A percentile compares a stretch with the other conserved stretches of the same genome.
These are phyloP conservation scores for Eumeta japonica DNA, from an alignment of 1,140 invertebrate genomes.

Conservation along the genomic window DNA sequence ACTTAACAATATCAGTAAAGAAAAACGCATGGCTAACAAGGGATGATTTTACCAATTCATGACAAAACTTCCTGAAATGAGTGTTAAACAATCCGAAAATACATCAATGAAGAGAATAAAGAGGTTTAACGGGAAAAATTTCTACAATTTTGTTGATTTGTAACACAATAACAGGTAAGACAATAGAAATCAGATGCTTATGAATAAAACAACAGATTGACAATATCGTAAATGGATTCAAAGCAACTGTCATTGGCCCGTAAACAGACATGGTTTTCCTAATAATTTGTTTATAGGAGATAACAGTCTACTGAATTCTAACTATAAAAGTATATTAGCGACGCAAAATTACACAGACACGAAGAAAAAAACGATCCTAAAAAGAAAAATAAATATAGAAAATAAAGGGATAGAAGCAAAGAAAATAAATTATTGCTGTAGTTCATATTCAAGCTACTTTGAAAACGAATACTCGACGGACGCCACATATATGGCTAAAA, in stretches of 20 bases:
- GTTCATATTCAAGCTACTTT: too few species aligned
- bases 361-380: too few species aligned
- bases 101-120: constrained; percentile 17
- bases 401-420: too few species aligned
- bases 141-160: constrained; percentile 20
- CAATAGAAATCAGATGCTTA: background rate
- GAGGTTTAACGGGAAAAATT: constrained; percentile 19
- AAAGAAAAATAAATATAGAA: too few species aligned
- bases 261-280: too few species aligned
- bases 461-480: too few species aligned
- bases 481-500: too few species aligned
- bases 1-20: constrained; percentile 20
- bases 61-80: constrained; percentile 15
- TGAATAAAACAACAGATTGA: background rate
- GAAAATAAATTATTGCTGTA: too few species aligned
- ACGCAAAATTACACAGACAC: too few species aligned
- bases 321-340: too few species aligned
- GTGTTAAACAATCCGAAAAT: constrained; percentile 16
- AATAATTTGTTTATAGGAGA: too few species aligned
- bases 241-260: constrained; percentile 8
- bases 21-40: constrained; percentile 18
- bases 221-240: constrained; percentile 8
- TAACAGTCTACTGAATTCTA: too few species aligned
- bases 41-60: constrained; percentile 19
- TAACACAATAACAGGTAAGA: constrained; percentile 9